phyloP scores from a whole-genome alignment of 2,113 vertebrate species.

The Progne subis region DNA sequence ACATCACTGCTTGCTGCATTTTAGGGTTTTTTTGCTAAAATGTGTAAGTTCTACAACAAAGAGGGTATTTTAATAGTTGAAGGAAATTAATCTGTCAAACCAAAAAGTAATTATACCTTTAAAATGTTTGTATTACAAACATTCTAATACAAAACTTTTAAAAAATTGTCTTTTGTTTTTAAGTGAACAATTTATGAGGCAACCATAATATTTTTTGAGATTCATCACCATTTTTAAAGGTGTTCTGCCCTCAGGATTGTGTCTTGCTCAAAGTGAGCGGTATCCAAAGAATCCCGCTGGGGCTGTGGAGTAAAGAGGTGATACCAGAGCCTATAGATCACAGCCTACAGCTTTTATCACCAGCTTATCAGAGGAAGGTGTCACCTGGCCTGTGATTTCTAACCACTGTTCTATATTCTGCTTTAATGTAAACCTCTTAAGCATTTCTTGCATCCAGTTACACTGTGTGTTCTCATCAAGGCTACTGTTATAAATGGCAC shows the following conservation, averaged over 20 bases:
- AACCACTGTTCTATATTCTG: conserved; percentile 70
- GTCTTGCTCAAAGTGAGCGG: conserved; percentile 1
- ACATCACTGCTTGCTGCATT: neutral
- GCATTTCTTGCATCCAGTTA: conserved; percentile 74
- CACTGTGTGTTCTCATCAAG: conserved; percentile 82
- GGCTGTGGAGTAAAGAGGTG: conserved; percentile 35
- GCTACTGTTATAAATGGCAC: conserved; percentile 81
- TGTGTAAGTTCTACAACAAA: neutral
- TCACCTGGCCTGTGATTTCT: conserved; percentile 82
- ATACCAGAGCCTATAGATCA: conserved; percentile 68
- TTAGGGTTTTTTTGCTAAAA: neutral
- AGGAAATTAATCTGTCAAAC: neutral
- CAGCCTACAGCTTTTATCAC: conserved; percentile 73
- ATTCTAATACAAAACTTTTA: neutral
- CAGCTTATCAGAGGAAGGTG: conserved; percentile 78
- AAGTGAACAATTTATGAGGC: neutral
- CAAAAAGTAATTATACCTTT: neutral
- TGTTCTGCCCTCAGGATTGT: neutral
- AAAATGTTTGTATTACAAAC: neutral
- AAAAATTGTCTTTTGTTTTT: neutral
- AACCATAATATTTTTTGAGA: neutral
- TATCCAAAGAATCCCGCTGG: conserved; percentile 19
- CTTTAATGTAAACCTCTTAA: conserved; percentile 80
- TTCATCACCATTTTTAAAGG: neutral
- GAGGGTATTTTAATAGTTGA: neutral